Evolutionary conservation across 2,797 vertebrate genomes (phyloP), one percentile per base, ranked within the genome.

Genomic region (Gouania willdenowi): DNA sequence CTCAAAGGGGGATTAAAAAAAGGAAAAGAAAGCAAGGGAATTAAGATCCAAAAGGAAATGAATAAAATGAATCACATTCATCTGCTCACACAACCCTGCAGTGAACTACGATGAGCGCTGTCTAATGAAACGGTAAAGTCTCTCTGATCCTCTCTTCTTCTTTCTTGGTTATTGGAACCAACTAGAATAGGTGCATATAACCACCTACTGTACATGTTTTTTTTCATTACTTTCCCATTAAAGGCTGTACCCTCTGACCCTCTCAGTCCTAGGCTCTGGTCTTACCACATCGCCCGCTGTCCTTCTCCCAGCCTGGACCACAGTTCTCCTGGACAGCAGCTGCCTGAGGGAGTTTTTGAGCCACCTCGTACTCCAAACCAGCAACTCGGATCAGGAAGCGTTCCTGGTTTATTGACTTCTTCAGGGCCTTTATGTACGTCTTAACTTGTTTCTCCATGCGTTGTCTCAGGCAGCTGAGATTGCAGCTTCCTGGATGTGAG

Each of bases 321-420:
- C 94, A 95, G 77, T 87, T 84, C 34, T 83, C 83, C 8, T 50
- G 82, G 25, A 20, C 5, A 5, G 77, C 57, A 29, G 57, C n/a
- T 4, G 60, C 58, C 39, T 87, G 74, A 6, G 91, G 84, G 8
- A 92, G 88, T 59, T 94, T 98, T 63, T 93, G 92, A 0, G 94
- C 94, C 53, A 98, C 91, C 64, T 98, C 94, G 1, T 98, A 98
- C 53, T 98, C 95, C 48, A 94, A 84, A 33, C 94, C 95, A 0
- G 95, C 92, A 4, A 98, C 91, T 31, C 92, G 89, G 39, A 98
- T 93, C 68, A 98, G 88, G 81, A 98, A 98, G 23, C 94, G 88
- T 67, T 98, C 95, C 86, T 98, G 95, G 81, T 97, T 97, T 74
- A 98, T 97, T 75, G 95, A 98, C 57, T 98, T 98, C 57, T 93